A percentile compares a stretch with the other conserved stretches of the same genome.
These are phyloP conservation scores for Aradus depressus DNA, from an alignment of 2,888 invertebrate species.

Conservation along the genomic window DNA sequence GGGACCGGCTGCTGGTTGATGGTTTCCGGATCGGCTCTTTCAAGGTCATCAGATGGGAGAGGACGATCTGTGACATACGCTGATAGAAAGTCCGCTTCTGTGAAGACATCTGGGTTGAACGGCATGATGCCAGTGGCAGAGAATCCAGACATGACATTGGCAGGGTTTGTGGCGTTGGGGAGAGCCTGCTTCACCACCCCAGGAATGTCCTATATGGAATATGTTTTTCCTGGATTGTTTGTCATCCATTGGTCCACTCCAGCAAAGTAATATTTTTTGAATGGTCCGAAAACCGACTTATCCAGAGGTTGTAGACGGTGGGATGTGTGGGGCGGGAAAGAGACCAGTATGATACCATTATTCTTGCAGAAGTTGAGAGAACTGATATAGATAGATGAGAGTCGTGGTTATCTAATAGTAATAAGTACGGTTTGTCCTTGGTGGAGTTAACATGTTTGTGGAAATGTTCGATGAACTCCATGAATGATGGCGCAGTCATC, in stretches of 20 bases:
- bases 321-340: slow-evolving; percentile 36
- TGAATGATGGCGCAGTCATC: slow-evolving; percentile 29
- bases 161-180: neutral
- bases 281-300: slow-evolving; percentile 32
- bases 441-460: slow-evolving; percentile 26
- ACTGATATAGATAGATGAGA: slow-evolving; percentile 31
- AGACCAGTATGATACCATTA: slow-evolving; percentile 36
- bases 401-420: slow-evolving; percentile 34
- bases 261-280: slow-evolving; percentile 32
- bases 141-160: slow-evolving; percentile 4
- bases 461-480: slow-evolving; percentile 24
- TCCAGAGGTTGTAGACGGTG: slow-evolving; percentile 37
- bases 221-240: slow-evolving; percentile 36
- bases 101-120: slow-evolving; percentile 1
- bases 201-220: slow-evolving; percentile 8
- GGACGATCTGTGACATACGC: slow-evolving; percentile 8
- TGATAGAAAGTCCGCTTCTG: slow-evolving; percentile 1
- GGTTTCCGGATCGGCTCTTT: no score
- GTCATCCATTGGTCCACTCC: slow-evolving; percentile 32
- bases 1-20: no score
- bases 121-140: neutral
- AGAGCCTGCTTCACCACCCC: neutral
- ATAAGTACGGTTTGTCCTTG: slow-evolving; percentile 30
- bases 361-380: slow-evolving; percentile 34
- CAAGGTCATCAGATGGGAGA: neutral